Base-by-base conservation (phyloP, 37 sponge, comb jelly and placozoan genomes). In the Mnemiopsis leidyi region DNA sequence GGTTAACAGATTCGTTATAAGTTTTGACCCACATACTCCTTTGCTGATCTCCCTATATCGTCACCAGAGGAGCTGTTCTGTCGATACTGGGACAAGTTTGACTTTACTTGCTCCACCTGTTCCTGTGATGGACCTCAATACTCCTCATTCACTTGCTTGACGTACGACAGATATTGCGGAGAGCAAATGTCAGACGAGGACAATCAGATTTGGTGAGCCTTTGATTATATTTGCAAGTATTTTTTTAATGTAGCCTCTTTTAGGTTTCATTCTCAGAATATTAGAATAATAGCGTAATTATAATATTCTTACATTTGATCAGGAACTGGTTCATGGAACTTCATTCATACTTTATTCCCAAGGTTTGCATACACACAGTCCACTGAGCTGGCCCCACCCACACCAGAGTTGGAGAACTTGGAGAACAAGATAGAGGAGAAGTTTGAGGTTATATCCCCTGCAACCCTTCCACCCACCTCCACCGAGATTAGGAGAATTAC, bases 131-230 rank as follows among this genome's bases (percentile, higher is more conserved):
- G 75, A 3, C 3, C 5, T 2, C 75, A 71, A 18, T 28, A 5
- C 26, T 71, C 61, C 13, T 48, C 75, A 5, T 71, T 71, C 75
- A 29, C 75, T 3, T 71, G 75, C 20, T 25, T 71, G 7, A 71
- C 75, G 3, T 71, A 71, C 75, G 75, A 71, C 75, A 71, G 75
- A 18, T 18, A 71, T 18, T 71, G 75, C 20, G 75, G 75, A n/a
- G 3, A 28, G 5, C n/a, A 71, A 24, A 71, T 71, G 75, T 29
- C 75, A 5, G 21, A 3, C 20, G 75, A 71, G 20, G 75, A 71
- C 20, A 71, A 71, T 28, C 7, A 71, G 23, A 71, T 71, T 23
- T 71, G 75, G 75, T 71, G 31, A 5, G 75, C n/a, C n/a, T n/a
- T n/a, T n/a, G n/a, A n/a, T n/a, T n/a, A n/a, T n/a, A n/a, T n/a